Evolutionary conservation across 1,140 invertebrate species (phyloP).

Genomic region (Alviniconcha marisindica): DNA sequence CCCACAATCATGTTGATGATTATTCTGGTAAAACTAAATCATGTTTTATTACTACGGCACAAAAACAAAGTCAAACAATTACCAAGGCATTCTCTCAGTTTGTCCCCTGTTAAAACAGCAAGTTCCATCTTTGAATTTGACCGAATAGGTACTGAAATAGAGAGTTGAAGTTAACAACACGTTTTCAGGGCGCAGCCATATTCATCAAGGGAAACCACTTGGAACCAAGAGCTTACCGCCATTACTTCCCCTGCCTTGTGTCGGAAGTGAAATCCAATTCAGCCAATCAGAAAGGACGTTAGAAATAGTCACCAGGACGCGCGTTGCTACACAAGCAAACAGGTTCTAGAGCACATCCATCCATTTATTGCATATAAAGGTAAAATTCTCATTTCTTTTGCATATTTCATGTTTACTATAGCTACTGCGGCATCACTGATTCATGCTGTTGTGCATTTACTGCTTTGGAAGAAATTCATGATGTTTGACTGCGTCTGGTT

Average conservation of each 20-base stretch:
- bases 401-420: too few species aligned
- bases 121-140: too few species aligned
- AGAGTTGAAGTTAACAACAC: background rate
- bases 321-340: slow-evolving; percentile 24
- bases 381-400: background rate
- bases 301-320: slow-evolving; percentile 11
- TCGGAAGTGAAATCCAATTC: background rate
- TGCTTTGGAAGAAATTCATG: too few species aligned
- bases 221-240: too few species aligned
- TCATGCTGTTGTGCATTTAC: too few species aligned
- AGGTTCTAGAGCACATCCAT: background rate
- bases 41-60: too few species aligned
- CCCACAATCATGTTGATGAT: too few species aligned
- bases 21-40: too few species aligned
- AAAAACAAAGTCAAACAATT: too few species aligned
- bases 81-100: background rate
- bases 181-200: slow-evolving; percentile 16
- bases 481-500: too few species aligned
- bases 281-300: background rate
- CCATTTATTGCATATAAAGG: background rate
- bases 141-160: too few species aligned
- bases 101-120: slow-evolving; percentile 12
- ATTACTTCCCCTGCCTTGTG: background rate
- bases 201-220: background rate
- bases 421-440: too few species aligned